phyloP scores from a whole-genome alignment of 2,113 vertebrate genomes.

The Gracilinanus agilis region DNA sequence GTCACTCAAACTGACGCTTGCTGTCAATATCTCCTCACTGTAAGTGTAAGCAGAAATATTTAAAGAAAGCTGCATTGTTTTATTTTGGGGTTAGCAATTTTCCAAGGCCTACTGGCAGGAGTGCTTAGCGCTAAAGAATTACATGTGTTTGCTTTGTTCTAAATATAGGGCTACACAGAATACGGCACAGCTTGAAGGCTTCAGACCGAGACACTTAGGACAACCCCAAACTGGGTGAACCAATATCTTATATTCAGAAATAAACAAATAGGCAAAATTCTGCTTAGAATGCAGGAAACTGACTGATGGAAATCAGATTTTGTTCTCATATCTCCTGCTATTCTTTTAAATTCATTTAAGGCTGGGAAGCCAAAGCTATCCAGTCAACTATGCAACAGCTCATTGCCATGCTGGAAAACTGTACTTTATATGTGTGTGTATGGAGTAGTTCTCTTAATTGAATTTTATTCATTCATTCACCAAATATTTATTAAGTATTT shows the following conservation, averaged over 20 bases:
- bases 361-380: slow-evolving; percentile 58
- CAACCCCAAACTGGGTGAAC: slow-evolving; percentile 45
- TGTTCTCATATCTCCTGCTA: slow-evolving; percentile 64
- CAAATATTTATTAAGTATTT: not conserved
- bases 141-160: slow-evolving; percentile 77
- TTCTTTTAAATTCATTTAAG: slow-evolving; percentile 40
- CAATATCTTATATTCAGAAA: slow-evolving; percentile 63
- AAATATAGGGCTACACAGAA: slow-evolving; percentile 73
- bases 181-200: slow-evolving; percentile 46
- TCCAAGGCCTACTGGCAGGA: slow-evolving; percentile 73
- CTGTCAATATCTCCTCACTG: slow-evolving; percentile 77
- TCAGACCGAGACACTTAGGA: slow-evolving; percentile 63
- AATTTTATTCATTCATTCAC: not conserved
- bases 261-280: slow-evolving; percentile 62
- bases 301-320: slow-evolving; percentile 68
- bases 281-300: slow-evolving; percentile 55
- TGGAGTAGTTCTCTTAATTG: not conserved
- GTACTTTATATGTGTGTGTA: slow-evolving; percentile 59
- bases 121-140: slow-evolving; percentile 71
- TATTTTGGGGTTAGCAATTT: slow-evolving; percentile 80
- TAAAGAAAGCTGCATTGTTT: slow-evolving; percentile 80
- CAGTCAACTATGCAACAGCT: slow-evolving; percentile 7
- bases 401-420: not conserved
- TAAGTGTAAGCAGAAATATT: slow-evolving; percentile 77
- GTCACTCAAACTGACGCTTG: slow-evolving; percentile 76